These are phyloP conservation scores for Crocallis elinguaria DNA, from an alignment of 2,888 invertebrate genomes.

Conservation along the genomic window DNA sequence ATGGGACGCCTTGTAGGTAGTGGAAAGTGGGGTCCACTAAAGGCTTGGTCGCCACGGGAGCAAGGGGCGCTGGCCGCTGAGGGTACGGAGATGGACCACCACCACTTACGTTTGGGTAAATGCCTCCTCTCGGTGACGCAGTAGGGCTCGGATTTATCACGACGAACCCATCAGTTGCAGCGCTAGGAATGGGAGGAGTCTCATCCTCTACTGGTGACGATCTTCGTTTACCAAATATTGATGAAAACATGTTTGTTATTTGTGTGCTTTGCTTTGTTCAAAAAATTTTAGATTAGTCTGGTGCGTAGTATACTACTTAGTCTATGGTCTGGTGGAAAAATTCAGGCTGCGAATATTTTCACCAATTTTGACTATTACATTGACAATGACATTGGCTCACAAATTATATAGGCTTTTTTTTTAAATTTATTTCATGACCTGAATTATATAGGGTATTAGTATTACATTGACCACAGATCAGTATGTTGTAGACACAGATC, in stretches of 20 bases:
- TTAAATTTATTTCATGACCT: no score
- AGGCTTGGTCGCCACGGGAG: slow-evolving; percentile 48
- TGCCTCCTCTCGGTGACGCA: slow-evolving; percentile 48
- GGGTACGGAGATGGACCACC: slow-evolving; percentile 57
- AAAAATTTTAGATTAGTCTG: no score
- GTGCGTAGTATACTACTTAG: no score
- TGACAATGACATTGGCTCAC: no score
- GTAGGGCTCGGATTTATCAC: slow-evolving; percentile 59
- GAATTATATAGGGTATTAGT: no score
- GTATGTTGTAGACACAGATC: no score
- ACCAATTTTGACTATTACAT: no score
- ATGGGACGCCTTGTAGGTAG: slow-evolving; percentile 84
- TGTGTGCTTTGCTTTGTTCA: no score
- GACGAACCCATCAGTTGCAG: slow-evolving; percentile 69
- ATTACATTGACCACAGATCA: no score
- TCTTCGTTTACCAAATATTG: slow-evolving; percentile 76
- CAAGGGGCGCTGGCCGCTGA: slow-evolving; percentile 64
- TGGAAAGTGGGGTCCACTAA: slow-evolving; percentile 66
- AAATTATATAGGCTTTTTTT: no score
- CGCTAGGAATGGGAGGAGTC: slow-evolving; percentile 75
- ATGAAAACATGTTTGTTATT: slow-evolving; percentile 70
- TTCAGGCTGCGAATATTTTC: no score
- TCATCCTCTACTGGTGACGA: slow-evolving; percentile 78
- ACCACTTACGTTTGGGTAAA: slow-evolving; percentile 68
- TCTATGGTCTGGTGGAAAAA: no score